Evolutionary conservation across 2,113 vertebrate species (phyloP), one percentile per base, ranked within the genome.

Genomic region (Antechinus stuartii): DNA sequence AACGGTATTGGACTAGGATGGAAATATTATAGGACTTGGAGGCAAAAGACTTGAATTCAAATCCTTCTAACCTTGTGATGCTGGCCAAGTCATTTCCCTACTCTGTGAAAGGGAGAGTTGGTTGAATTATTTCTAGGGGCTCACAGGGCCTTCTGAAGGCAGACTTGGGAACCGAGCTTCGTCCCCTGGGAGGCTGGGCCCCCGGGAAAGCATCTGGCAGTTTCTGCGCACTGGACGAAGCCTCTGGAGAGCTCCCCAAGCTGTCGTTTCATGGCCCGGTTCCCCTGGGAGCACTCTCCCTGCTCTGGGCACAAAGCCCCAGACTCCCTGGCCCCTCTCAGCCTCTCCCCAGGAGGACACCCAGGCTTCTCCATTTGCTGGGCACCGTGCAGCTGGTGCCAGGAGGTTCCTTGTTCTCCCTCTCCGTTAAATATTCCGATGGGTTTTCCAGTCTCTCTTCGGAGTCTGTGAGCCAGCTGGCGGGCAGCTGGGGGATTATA

Each of bases 381-480:
- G 92, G 57, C 57, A 50, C 24, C 22, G 35, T 8, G 35, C 50
- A 93, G 52, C 61, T n/a, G 92, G 24, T 76, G 49, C 57, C 49
- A 42, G 92, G 57, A 92, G 30, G 92, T 54, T 84, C 50, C 92
- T 92, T 9, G 8, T 22, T 42, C 61, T 84, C 56, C 68, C 52
- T 84, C 92, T 93, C 92, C 26, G 23, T 84, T 93, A 93, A 93
- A 93, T 89, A 93, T 84, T 93, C 57, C 61, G 19, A 46, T 93
- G 61, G 61, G 50, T 89, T 93, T 84, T 93, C 92, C 92, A 93
- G 50, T 54, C 92, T 68, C 61, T 52, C 68, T 93, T 26, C 42
- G 50, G 30, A 52, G 68, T 89, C 61, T 93, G 42, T 9, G 61
- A 89, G 61, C 57, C 61, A 91, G 50, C 91, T 91, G 91, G 91